Evolutionary conservation across 2,113 vertebrate genomes (phyloP).

Genomic region (Pomatostomus ruficeps): DNA sequence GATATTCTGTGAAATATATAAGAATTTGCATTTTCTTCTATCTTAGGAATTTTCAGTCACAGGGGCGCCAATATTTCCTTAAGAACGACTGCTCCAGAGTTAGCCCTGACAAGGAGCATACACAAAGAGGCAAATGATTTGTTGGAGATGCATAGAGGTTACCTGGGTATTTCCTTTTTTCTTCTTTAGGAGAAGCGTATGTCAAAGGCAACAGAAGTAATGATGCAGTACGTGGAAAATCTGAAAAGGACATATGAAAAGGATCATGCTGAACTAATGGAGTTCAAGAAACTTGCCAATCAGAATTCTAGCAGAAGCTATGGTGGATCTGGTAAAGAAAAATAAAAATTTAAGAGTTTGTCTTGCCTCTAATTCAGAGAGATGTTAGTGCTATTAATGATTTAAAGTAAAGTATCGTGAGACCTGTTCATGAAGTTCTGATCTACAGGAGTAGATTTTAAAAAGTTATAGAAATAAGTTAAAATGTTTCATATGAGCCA

Average conservation of each 20-base stretch:
- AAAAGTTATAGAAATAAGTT: not conserved
- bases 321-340: constrained; percentile 80
- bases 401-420: not conserved
- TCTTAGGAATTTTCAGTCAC: not conserved
- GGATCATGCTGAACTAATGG: constrained; percentile 93
- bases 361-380: not conserved
- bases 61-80: not conserved
- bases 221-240: constrained; percentile 99
- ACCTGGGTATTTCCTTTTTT: not conserved
- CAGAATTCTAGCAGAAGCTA: constrained; percentile 95
- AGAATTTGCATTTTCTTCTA: not conserved
- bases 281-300: constrained; percentile 96
- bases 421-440: not conserved
- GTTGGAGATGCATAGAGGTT: not conserved
- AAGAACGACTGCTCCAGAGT: not conserved
- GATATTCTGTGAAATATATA: not conserved
- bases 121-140: not conserved
- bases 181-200: constrained; percentile 90
- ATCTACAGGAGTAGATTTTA: not conserved
- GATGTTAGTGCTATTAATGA: not conserved
- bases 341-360: not conserved
- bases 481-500: not conserved
- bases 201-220: constrained; percentile 97
- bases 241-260: constrained; percentile 97
- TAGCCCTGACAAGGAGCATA: not conserved